phyloP scores from a whole-genome alignment of 2,113 vertebrate genomes.

The Aviceda subcristata region DNA sequence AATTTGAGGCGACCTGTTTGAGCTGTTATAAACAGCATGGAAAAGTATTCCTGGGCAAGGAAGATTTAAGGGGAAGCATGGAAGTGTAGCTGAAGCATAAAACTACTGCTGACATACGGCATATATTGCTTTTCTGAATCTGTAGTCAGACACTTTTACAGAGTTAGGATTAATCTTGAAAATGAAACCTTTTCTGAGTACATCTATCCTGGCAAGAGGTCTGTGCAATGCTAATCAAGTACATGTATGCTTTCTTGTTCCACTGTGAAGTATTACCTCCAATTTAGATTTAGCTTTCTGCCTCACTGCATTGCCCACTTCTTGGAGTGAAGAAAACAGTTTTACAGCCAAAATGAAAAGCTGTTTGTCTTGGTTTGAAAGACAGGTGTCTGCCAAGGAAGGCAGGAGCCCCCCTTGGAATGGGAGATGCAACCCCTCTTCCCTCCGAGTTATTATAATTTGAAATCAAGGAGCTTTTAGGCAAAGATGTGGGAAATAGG shows the following conservation, averaged over 20 bases:
- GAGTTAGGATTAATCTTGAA: background rate
- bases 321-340: background rate
- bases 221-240: background rate
- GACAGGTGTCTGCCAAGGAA: no score
- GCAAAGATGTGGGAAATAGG: no score
- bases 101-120: background rate
- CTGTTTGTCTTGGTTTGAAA: no score
- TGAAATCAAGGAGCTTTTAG: no score
- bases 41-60: background rate
- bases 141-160: background rate
- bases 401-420: no score
- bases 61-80: background rate
- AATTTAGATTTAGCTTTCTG: background rate
- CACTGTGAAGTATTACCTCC: background rate
- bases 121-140: background rate
- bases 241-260: background rate
- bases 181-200: background rate
- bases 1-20: background rate
- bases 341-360: background rate
- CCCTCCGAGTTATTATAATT: no score
- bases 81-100: background rate
- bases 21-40: background rate
- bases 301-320: background rate
- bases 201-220: background rate
- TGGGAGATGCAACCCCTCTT: no score